Conservation (phyloP, 1,140 invertebrate genomes). For the Drosophila navojoa region DNA sequence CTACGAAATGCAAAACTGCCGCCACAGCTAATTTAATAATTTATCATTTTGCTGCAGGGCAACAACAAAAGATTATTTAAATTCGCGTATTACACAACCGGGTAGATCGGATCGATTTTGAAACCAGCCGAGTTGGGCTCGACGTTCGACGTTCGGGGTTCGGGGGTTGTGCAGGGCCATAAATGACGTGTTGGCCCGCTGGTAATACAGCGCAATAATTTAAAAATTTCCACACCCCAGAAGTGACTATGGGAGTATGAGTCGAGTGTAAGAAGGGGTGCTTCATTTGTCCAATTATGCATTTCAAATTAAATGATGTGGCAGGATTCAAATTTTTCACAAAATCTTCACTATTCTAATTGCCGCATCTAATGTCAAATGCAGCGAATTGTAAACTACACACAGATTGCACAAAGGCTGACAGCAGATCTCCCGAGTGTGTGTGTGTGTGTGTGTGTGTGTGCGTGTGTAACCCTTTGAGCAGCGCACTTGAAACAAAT, state of each 20-base stretch:
- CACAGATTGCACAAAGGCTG: neutral
- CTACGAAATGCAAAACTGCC: slow-evolving; percentile 68
- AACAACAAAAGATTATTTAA: slow-evolving; percentile 82
- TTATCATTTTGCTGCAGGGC: slow-evolving; percentile 81
- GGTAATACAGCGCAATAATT: slow-evolving; percentile 69
- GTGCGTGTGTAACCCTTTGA: slow-evolving; percentile 51
- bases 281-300: slow-evolving; percentile 58
- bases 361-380: slow-evolving; percentile 69
- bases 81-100: slow-evolving; percentile 64
- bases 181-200: slow-evolving; percentile 58
- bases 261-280: slow-evolving; percentile 16
- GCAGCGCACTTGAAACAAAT: slow-evolving; percentile 60
- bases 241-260: slow-evolving; percentile 7
- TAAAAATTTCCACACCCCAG: slow-evolving; percentile 74
- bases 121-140: slow-evolving; percentile 4
- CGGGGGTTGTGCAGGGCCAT: slow-evolving; percentile 34
- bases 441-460: slow-evolving; percentile 9
- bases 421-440: slow-evolving; percentile 10
- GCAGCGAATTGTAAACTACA: slow-evolving; percentile 69
- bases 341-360: slow-evolving; percentile 66
- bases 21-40: slow-evolving; percentile 83
- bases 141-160: slow-evolving; percentile 2
- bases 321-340: slow-evolving; percentile 83
- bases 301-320: slow-evolving; percentile 83
- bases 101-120: slow-evolving; percentile 36